Base-by-base conservation (phyloP, 2,888 invertebrate genomes). In the Acleris literana region DNA sequence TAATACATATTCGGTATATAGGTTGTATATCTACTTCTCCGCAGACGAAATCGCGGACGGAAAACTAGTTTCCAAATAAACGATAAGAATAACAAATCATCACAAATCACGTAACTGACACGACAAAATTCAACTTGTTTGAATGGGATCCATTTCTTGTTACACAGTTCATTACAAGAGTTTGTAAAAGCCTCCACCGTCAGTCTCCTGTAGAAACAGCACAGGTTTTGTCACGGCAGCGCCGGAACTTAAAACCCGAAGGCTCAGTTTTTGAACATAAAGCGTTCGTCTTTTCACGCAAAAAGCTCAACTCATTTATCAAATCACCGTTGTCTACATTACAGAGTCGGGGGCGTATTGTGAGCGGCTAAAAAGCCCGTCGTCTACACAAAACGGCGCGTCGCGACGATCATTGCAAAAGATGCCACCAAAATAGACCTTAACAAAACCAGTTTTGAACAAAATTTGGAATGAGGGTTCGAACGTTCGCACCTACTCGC, bases 321-420 rank as follows among this genome's bases (percentile, higher is more conserved):
- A 88, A 88, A 87, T 87, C 85, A 86, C 85, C 82, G 86, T 84
- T 87, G 87, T 86, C 87, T 87, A 86, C 86, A 86, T 86, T 85
- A 87, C 83, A 78, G 82, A 76, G 79, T 73, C 77, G 81, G 77
- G 79, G 80, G 77, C 82, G 82, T 85, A 85, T 86, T 86, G 85
- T 87, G 83, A 86, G 78, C 76, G 82, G 86, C 84, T 86, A 85
- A 87, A 87, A 87, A 87, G 87, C 85, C 82, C 82, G 78, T 81
- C 70, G 54, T 82, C 79, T 80, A 80, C 79, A 81, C 81, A 85
- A 84, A 86, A 83, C 78, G 83, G 74, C 74, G 72, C 76, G 62
- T 71, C 76, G 79, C 76, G 79, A 80, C 79, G 74, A 75, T 73
- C 70, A 64, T 59, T 44, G 70, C 72, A 71, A 71, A 73, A 72